Evolutionary conservation across 2,888 invertebrate genomes (phyloP).

Genomic region (Brassicogethes aeneus): DNA sequence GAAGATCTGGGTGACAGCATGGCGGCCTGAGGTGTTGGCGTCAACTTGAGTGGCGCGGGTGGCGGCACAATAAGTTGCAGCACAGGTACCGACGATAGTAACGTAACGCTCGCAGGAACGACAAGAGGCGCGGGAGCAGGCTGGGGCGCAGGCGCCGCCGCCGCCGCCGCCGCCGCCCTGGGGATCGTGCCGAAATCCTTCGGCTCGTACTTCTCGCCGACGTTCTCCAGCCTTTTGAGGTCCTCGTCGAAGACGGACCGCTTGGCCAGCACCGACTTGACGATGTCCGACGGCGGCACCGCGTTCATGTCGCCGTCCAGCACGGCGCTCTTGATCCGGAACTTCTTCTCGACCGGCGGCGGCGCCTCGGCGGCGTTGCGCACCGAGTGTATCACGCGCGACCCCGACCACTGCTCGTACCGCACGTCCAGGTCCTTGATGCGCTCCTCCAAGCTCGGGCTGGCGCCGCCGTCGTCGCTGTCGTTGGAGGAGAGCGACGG

Average conservation of each 20-base stretch:
- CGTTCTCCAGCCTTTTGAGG: conserved; percentile 82
- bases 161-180: conserved; percentile 15
- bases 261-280: conserved; percentile 84
- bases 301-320: conserved; percentile 58
- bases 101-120: conserved; percentile 18
- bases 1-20: conserved; percentile 35
- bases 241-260: conserved; percentile 95
- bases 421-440: conserved; percentile 89
- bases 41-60: conserved; percentile 24
- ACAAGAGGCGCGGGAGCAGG: no score
- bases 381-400: conserved; percentile 49
- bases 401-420: conserved; percentile 82
- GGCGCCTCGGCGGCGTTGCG: conserved; percentile 45
- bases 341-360: conserved; percentile 47
- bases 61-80: conserved; percentile 23
- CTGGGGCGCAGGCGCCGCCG: conserved; percentile 12
- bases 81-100: conserved; percentile 18
- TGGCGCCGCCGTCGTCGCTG: conserved; percentile 58
- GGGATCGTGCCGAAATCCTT: conserved; percentile 44
- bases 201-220: conserved; percentile 73
- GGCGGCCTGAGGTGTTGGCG: conserved; percentile 33
- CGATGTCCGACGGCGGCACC: conserved; percentile 86
- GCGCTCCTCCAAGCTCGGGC: conserved; percentile 78
- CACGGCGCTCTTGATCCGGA: conserved; percentile 60
- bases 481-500: conserved; percentile 69